These are phyloP conservation scores for Pantherophis vulpinus DNA, from an alignment of 2,797 vertebrate genomes.

Conservation along the genomic window DNA sequence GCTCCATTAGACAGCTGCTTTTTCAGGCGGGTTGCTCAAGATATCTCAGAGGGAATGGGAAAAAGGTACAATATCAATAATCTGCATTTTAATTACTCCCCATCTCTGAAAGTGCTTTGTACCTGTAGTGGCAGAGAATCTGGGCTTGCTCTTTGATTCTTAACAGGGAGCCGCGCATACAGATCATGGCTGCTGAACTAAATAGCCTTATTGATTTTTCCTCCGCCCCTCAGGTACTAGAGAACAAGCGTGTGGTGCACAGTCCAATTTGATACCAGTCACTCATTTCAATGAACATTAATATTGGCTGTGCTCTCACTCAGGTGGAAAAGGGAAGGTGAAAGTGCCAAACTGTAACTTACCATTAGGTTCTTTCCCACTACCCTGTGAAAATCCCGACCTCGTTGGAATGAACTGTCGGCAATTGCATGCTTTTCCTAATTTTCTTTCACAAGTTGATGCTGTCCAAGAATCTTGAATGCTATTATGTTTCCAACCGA, in stretches of 20 bases:
- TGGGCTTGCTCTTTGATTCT: not conserved
- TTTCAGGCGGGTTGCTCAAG: conserved; percentile 14
- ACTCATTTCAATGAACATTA: conserved; percentile 18
- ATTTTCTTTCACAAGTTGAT: not conserved
- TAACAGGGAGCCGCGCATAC: not conserved
- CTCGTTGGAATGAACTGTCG: not conserved
- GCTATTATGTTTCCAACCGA: not conserved
- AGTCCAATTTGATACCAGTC: conserved; percentile 25
- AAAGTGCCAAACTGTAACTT: not conserved
- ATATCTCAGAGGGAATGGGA: not conserved
- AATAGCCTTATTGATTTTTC: conserved; percentile 37
- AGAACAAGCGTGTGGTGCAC: not conserved
- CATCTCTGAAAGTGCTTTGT: not conserved
- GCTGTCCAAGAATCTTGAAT: not conserved
- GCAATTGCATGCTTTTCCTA: not conserved
- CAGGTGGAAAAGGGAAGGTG: conserved; percentile 11
- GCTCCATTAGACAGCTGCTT: not conserved
- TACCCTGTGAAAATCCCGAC: not conserved
- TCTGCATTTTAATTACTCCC: conserved; percentile 4
- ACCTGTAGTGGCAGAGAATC: not conserved
- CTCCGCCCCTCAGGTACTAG: not conserved
- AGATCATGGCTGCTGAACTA: conserved; percentile 30
- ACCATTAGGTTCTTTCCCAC: not conserved
- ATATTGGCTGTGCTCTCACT: conserved; percentile 17
- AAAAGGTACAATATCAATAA: not conserved